Conservation (phyloP, 64 coral and sea anemone genomes). For the Pocillopora damicornis region DNA sequence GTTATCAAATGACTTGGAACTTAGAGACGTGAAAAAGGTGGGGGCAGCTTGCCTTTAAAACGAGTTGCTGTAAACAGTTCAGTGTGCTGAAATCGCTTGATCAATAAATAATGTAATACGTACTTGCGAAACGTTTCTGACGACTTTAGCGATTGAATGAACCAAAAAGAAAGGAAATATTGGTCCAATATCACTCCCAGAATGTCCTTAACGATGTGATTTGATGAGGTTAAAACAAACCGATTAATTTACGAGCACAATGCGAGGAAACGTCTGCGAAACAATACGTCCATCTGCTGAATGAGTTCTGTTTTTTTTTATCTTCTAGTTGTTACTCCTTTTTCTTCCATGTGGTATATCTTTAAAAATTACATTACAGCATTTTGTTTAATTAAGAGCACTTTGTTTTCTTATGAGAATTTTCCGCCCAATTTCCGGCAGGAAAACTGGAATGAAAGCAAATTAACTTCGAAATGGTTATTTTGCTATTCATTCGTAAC, state of each 20-base stretch:
- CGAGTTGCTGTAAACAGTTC: too few species aligned
- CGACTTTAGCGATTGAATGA: too few species aligned
- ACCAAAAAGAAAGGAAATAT: not conserved
- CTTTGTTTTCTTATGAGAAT: not conserved
- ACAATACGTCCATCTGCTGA: slow-evolving; percentile 3
- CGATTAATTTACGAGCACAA: not conserved
- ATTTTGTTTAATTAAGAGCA: slow-evolving; percentile 11
- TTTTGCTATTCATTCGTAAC: not conserved
- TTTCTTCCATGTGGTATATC: not conserved
- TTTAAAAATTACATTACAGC: not conserved
- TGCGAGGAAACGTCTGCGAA: not conserved
- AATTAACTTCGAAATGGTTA: not conserved
- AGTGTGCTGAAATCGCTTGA: too few species aligned
- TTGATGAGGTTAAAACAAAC: slow-evolving; percentile 11
- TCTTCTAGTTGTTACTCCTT: not conserved
- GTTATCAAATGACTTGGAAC: too few species aligned
- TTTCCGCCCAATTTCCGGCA: not conserved
- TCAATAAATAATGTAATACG: too few species aligned
- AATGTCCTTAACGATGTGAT: not conserved
- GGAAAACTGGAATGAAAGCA: not conserved
- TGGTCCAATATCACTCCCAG: not conserved
- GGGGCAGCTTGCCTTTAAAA: too few species aligned
- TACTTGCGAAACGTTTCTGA: too few species aligned
- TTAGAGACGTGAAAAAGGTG: too few species aligned
- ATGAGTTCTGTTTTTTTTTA: not conserved